Evolutionary conservation across 2,797 vertebrate genomes (phyloP).

Genomic region (Jordanella pulchra): DNA sequence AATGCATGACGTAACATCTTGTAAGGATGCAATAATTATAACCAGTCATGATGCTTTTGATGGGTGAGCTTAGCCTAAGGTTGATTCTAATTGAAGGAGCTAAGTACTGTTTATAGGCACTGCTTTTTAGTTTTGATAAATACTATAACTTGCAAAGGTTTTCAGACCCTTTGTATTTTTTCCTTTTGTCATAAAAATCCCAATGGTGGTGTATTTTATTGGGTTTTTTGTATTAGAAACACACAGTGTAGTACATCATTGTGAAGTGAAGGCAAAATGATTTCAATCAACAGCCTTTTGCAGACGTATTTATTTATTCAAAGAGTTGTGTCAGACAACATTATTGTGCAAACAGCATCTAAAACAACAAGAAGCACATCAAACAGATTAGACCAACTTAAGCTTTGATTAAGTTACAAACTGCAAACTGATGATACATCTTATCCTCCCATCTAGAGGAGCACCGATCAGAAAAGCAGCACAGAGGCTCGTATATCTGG

Average conservation of each 20-base stretch:
- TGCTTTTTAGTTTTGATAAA: background rate
- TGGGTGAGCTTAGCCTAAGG: background rate
- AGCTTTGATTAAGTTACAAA: background rate
- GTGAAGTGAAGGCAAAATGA: background rate
- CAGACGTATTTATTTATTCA: too few species aligned
- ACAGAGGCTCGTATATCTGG: background rate
- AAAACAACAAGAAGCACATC: background rate
- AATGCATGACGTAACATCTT: slow-evolving; percentile 36
- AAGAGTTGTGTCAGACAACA: background rate
- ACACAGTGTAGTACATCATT: background rate
- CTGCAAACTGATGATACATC: background rate
- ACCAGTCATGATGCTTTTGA: slow-evolving; percentile 1
- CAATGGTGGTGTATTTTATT: background rate
- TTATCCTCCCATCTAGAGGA: background rate
- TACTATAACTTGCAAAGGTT: background rate
- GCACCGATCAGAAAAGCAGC: background rate
- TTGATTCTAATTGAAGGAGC: background rate
- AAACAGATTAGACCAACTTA: background rate
- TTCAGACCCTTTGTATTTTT: background rate
- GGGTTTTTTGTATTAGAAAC: background rate
- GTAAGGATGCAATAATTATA: slow-evolving; percentile 23
- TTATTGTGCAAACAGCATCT: background rate
- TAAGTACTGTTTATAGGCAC: background rate
- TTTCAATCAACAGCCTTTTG: background rate
- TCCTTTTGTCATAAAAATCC: background rate